These are phyloP conservation scores for Drosophila anomalata DNA, from an alignment of 2,888 invertebrate species.

Conservation along the genomic window DNA sequence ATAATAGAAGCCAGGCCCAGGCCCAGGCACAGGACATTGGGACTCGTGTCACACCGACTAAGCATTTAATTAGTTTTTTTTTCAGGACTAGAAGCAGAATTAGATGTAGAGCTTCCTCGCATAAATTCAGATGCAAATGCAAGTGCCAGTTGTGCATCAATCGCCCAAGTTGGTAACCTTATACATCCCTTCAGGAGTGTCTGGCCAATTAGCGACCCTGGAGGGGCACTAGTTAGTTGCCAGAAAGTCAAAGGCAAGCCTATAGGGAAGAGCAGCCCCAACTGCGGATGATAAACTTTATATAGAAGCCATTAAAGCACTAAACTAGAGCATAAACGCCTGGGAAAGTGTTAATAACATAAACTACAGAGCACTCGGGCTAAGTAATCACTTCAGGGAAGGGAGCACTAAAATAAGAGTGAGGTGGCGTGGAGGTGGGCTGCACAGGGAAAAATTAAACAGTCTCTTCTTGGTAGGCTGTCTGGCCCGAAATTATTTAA, in stretches of 20 bases:
- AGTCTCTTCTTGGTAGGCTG: no score
- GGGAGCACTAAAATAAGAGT: conserved; percentile 4
- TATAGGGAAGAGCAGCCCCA: not conserved
- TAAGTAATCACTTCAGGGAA: conserved; percentile 12
- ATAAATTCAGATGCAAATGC: conserved; percentile 56
- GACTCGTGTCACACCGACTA: conserved; percentile 35
- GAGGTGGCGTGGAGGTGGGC: not conserved
- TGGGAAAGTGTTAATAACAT: conserved; percentile 49
- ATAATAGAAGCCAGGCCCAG: conserved; percentile 40
- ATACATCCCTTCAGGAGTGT: conserved; percentile 23
- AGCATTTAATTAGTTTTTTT: conserved; percentile 57
- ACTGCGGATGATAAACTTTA: conserved; percentile 28
- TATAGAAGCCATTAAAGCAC: conserved; percentile 31
- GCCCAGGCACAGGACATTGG: conserved; percentile 6
- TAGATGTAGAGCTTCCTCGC: conserved; percentile 32
- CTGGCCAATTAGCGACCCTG: conserved; percentile 35
- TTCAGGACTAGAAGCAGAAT: not conserved
- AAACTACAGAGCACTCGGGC: conserved; percentile 24
- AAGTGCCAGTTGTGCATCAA: conserved; percentile 54
- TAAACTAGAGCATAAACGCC: conserved; percentile 17
- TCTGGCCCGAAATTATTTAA: not conserved
- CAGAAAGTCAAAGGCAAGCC: conserved; percentile 20
- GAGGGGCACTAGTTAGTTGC: conserved; percentile 8
- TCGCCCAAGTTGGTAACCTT: conserved; percentile 55
- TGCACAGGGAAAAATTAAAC: not conserved